Evolutionary conservation across 2,797 vertebrate species (phyloP).

Genomic region (Heliangelus exortis): DNA sequence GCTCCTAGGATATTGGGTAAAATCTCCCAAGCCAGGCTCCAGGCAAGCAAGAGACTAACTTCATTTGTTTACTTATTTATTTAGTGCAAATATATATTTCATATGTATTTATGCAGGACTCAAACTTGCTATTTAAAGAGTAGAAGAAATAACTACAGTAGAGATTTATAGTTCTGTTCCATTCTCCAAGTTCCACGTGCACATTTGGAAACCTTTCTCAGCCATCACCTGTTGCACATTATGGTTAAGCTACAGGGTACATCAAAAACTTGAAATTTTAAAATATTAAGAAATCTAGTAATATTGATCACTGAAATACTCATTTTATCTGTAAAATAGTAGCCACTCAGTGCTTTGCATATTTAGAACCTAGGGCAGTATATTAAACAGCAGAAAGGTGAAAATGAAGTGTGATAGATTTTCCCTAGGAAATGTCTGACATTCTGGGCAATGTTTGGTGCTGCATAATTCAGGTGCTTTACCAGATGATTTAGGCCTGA

Average conservation of each 20-base stretch:
- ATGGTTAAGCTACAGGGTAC: not conserved
- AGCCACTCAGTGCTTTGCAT: not conserved
- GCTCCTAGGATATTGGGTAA: not conserved
- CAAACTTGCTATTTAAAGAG: not conserved
- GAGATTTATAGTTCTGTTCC: not conserved
- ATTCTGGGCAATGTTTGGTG: not conserved
- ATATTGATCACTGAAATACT: not conserved
- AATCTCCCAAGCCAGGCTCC: constrained; percentile 2
- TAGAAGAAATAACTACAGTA: not conserved
- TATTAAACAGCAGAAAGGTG: not conserved
- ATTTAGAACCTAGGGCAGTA: not conserved
- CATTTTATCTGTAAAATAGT: not conserved
- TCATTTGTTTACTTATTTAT: not conserved
- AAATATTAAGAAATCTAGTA: not conserved
- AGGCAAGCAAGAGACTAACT: not conserved
- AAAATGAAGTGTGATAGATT: not conserved
- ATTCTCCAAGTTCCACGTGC: not conserved
- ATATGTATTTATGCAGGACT: not conserved
- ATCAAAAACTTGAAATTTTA: not conserved
- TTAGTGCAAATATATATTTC: not conserved
- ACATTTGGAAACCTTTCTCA: not conserved
- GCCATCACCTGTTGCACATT: rapidly evolving
- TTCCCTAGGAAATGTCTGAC: not conserved
- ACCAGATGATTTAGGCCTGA: not conserved
- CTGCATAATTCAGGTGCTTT: not conserved